phyloP scores from a whole-genome alignment of 2,113 vertebrate genomes.

The Carassius auratus region DNA sequence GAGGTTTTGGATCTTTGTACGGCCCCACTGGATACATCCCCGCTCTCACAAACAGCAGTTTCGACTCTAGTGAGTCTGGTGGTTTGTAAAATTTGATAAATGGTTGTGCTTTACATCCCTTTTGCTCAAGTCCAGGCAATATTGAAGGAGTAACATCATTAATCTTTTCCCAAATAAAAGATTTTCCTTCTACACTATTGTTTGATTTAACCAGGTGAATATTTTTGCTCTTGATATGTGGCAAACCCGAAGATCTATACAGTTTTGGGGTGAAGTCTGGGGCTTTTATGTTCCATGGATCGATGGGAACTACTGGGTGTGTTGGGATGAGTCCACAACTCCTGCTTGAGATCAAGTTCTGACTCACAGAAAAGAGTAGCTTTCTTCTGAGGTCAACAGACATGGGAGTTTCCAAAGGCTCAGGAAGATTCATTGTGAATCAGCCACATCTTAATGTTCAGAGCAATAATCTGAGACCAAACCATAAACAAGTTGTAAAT shows the following conservation, averaged over 20 bases:
- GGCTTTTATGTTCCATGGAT: slow-evolving; percentile 63
- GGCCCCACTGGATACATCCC: slow-evolving; percentile 61
- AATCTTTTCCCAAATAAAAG: slow-evolving; percentile 23
- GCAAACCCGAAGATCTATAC: slow-evolving; percentile 54
- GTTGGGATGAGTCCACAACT: slow-evolving; percentile 48
- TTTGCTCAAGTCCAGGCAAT: slow-evolving; percentile 41
- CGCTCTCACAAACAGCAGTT: slow-evolving; percentile 69
- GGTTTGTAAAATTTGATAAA: slow-evolving; percentile 66
- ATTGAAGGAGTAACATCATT: slow-evolving; percentile 29
- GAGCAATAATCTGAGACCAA: not conserved
- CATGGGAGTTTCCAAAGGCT: slow-evolving; percentile 4
- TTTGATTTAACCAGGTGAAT: not conserved
- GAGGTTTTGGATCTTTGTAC: slow-evolving; percentile 71
- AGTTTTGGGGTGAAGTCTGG: slow-evolving; percentile 73
- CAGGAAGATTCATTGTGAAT: slow-evolving; percentile 55
- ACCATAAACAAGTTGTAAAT: not conserved
- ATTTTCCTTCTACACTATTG: not conserved
- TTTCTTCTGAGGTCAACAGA: slow-evolving; percentile 65
- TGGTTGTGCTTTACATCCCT: slow-evolving; percentile 26
- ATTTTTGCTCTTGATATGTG: slow-evolving; percentile 52
- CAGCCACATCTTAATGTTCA: not conserved
- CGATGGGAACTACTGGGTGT: slow-evolving; percentile 8
- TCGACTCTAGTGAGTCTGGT: slow-evolving; percentile 60
- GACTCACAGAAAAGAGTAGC: slow-evolving; percentile 54
- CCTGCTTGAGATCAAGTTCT: slow-evolving; percentile 56